These are phyloP conservation scores for Perizoma flavofasciatum DNA, from an alignment of 2,888 invertebrate genomes.

Conservation along the genomic window DNA sequence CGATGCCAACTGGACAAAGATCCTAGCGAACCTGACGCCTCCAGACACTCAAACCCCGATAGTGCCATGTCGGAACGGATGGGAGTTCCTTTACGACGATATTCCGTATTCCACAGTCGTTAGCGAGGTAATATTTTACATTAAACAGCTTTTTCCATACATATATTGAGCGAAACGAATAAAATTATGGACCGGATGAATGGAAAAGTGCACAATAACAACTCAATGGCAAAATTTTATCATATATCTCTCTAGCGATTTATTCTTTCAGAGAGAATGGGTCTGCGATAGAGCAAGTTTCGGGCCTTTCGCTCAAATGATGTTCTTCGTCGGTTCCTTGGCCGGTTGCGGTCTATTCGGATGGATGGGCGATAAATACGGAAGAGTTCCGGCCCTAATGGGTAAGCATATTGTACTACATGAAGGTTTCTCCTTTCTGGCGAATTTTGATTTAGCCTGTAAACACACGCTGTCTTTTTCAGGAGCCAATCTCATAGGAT, in stretches of 20 bases:
- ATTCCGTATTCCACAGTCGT: constrained; percentile 60
- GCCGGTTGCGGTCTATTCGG: constrained; percentile 56
- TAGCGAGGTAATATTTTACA: constrained; percentile 48
- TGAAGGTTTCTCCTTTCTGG: neutral
- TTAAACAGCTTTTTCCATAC: neutral
- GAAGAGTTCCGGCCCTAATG: constrained; percentile 58
- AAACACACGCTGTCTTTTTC: constrained; percentile 23
- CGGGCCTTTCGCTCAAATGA: constrained; percentile 54
- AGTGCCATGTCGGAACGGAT: constrained; percentile 52
- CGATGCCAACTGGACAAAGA: constrained; percentile 56
- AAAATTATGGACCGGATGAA: too few species aligned
- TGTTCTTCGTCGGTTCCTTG: constrained; percentile 56
- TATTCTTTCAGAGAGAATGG: constrained; percentile 56
- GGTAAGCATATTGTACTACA: constrained; percentile 43
- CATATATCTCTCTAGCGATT: neutral
- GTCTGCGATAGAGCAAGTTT: constrained; percentile 55
- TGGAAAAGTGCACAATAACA: too few species aligned
- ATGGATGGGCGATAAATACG: constrained; percentile 56
- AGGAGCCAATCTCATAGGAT: constrained; percentile 88
- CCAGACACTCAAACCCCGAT: constrained; percentile 46
- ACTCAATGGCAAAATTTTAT: too few species aligned
- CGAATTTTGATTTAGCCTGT: neutral
- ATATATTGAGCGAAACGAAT: too few species aligned
- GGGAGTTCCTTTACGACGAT: constrained; percentile 59
- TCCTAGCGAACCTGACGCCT: constrained; percentile 48